Evolutionary conservation across 1,140 invertebrate species (phyloP).

Genomic region (Epicauta chinensis): DNA sequence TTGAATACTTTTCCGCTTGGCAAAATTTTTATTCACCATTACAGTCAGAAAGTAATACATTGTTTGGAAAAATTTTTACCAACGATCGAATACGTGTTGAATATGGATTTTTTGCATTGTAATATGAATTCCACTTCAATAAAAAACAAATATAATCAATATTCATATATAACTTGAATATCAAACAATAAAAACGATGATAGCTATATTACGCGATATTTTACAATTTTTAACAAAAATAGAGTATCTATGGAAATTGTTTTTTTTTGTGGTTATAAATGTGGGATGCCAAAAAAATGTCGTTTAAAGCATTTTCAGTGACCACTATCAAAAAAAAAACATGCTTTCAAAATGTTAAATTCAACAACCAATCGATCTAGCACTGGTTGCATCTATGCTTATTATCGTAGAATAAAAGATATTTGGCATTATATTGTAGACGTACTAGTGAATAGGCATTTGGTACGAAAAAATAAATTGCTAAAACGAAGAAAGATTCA

Average conservation of each 20-base stretch:
- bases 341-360: too few species aligned
- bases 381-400: too few species aligned
- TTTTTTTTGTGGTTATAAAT: too few species aligned
- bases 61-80: constrained; percentile 7
- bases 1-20: constrained; percentile 16
- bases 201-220: constrained; percentile 11
- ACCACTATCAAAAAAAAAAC: too few species aligned
- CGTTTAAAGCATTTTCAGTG: too few species aligned
- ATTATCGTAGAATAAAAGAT: constrained; percentile 12
- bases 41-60: constrained; percentile 15
- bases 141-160: constrained; percentile 11
- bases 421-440: too few species aligned
- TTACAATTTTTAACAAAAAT: constrained; percentile 10
- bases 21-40: constrained; percentile 10
- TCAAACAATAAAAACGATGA: constrained; percentile 9
- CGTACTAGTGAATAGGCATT: too few species aligned
- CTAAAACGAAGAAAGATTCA: constrained; percentile 26
- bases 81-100: constrained; percentile 11
- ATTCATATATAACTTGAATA: constrained; percentile 13
- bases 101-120: constrained; percentile 11
- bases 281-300: too few species aligned
- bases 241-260: too few species aligned
- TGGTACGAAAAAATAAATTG: constrained; percentile 20
- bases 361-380: too few species aligned
- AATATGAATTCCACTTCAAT: constrained; percentile 14